phyloP scores from a whole-genome alignment of 2,888 invertebrate species.

The Caradrina kadenii region DNA sequence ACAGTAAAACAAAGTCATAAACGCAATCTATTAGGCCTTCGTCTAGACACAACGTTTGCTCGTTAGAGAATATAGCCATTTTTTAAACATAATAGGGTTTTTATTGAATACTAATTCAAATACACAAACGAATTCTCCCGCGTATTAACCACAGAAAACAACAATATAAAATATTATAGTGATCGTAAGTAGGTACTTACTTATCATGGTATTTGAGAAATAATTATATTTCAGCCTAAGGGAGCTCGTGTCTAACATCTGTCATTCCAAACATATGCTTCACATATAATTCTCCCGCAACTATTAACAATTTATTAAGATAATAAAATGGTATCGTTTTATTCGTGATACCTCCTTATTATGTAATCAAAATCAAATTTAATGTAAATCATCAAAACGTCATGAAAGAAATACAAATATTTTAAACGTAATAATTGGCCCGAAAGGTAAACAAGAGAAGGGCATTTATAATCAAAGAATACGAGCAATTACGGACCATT shows the following conservation, averaged over 20 bases:
- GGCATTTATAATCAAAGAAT: constrained; percentile 73
- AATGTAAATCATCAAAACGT: constrained; percentile 78
- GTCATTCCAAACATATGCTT: constrained; percentile 24
- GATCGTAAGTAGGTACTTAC: neutral
- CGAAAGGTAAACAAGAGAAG: constrained; percentile 73
- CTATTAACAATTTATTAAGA: constrained; percentile 65
- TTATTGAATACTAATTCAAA: neutral
- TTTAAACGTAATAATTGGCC: constrained; percentile 75
- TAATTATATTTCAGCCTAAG: constrained; percentile 11
- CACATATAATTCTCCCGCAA: neutral
- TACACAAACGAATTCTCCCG: neutral
- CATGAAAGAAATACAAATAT: constrained; percentile 81
- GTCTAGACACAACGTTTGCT: neutral
- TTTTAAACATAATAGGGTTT: neutral
- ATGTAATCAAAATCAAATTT: constrained; percentile 84
- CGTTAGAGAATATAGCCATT: neutral
- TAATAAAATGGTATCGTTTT: constrained; percentile 68
- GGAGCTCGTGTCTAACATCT: constrained; percentile 26
- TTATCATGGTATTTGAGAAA: neutral
- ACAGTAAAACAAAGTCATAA: neutral
- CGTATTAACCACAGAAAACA: neutral
- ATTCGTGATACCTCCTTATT: constrained; percentile 68
- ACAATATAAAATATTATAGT: neutral
- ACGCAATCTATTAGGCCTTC: neutral
- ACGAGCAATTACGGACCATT: constrained; percentile 70